Base-by-base conservation (phyloP, 2,888 invertebrate genomes). In the Acrobasis repandana region DNA sequence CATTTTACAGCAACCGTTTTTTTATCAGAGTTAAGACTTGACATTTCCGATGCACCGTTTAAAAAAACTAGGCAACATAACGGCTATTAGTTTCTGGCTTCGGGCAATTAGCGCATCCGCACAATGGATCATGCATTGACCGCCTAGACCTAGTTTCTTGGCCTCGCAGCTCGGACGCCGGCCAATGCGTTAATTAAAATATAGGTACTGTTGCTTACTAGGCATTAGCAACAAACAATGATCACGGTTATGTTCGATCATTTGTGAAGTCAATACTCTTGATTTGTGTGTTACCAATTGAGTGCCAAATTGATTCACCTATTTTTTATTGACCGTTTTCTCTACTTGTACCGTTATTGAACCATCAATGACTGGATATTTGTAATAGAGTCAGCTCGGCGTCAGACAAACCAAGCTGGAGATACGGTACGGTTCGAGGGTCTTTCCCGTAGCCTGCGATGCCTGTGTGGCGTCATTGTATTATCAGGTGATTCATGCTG, bases 111-210 rank as follows among this genome's bases (percentile, higher is more conserved):
- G 43, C 34, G 51, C 43, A 59, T 60, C 65, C 57, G 60, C 60
- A 57, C 61, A 67, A 66, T 54, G 62, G 67, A 70, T 72, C 71
- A 74, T 72, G 73, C 72, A 68, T 74, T 72, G 69, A 66, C 67
- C 73, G 75, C 85, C 85, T 83, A 88, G 88, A 88, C 88, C 88
- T 79, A 80, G 80, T 83, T 88, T 80, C 73, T 78, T 81, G 83
- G 74, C 88, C 88, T 85, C 82, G 76, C 77, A 77, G 79, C 84
- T 83, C 79, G 77, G 73, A 80, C 72, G 79, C 76, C 77, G 76
- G 80, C 74, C 76, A 80, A 82, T 78, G 74, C 75, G 82, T 78
- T 87, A 84, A 86, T 85, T 80, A 74, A 69, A 75, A 77, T 76
- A 69, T 68, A n/a, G n/a, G n/a, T n/a, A 69, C 56, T 38, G 49